A percentile compares a stretch with the other conserved stretches of the same genome.
Conservation (phyloP, 2,797 vertebrate species). For the Phrynocephalus forsythii region DNA sequence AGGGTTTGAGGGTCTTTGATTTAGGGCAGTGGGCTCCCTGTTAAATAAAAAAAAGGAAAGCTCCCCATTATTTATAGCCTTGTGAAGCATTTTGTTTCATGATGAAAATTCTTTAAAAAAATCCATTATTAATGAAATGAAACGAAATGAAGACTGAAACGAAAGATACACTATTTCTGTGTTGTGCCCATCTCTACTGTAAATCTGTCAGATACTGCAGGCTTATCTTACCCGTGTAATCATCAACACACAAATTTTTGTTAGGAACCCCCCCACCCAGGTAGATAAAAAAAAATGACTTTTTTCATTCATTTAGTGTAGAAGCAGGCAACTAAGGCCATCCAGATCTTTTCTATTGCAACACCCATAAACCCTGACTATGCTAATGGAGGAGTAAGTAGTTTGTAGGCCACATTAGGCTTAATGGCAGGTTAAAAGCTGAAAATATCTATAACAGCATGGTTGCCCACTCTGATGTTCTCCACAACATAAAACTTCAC, state of each 20-base stretch:
- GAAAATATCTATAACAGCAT: neutral
- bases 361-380: neutral
- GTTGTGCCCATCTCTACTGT: neutral
- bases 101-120: no score
- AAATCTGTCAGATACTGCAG: neutral
- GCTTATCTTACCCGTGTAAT: neutral
- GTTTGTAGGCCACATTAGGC: no score
- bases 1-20: no score
- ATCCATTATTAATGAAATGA: no score
- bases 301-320: constrained; percentile 25
- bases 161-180: no score
- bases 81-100: no score
- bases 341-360: neutral
- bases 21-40: no score
- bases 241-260: neutral
- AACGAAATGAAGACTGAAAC: no score
- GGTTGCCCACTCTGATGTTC: neutral
- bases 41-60: no score
- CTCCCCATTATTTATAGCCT: no score
- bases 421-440: no score
- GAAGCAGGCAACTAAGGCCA: neutral
- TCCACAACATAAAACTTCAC: no score
- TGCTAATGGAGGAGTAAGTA: neutral
- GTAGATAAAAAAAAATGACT: neutral
- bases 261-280: neutral